phyloP scores from a whole-genome alignment of 2,797 vertebrate species.

The Rhinoraja longicauda region DNA sequence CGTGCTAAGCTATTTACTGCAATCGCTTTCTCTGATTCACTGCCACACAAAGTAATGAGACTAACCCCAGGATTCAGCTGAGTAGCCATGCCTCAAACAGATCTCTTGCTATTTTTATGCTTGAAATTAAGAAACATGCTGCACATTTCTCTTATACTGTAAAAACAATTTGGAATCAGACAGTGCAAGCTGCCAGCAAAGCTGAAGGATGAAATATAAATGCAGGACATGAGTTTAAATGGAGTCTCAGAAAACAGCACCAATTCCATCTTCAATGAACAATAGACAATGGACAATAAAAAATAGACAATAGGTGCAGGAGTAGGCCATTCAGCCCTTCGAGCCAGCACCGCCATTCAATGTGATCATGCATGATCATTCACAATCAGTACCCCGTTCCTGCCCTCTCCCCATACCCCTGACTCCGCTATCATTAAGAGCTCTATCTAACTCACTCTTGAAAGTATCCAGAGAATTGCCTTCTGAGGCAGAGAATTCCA shows the following conservation, averaged over 20 bases:
- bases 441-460: no score
- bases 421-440: no score
- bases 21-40: not conserved
- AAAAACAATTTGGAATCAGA: not conserved
- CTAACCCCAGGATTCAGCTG: not conserved
- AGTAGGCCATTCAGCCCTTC: no score
- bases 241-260: not conserved
- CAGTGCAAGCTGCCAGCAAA: not conserved
- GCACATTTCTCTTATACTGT: not conserved
- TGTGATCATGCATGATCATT: no score
- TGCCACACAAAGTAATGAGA: not conserved
- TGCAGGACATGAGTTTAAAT: not conserved
- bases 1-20: not conserved
- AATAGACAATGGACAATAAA: no score
- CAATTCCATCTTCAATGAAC: not conserved
- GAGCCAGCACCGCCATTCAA: no score
- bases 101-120: not conserved
- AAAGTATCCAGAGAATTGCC: no score
- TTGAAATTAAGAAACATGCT: slow-evolving; percentile 8
- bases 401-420: no score
- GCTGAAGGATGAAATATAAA: not conserved
- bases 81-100: not conserved
- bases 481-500: no score
- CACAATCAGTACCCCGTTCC: no score
- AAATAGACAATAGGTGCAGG: no score